phyloP scores from a whole-genome alignment of 1,140 invertebrate species.

The Goniozus legneri region DNA sequence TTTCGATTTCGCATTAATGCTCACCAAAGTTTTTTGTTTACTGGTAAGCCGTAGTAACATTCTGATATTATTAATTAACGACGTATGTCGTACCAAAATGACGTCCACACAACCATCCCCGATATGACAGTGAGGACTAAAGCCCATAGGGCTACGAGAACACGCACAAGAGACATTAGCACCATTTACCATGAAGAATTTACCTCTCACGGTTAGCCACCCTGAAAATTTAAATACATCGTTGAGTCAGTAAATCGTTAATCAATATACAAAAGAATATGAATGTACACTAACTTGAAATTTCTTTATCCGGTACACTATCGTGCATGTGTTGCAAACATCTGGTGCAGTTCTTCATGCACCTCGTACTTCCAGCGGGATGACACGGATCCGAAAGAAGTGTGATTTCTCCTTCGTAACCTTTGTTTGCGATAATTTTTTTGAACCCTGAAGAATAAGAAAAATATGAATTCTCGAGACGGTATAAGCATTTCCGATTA shows the following conservation, averaged over 20 bases:
- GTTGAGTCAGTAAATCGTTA: not conserved
- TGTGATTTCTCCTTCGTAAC: constrained; percentile 71
- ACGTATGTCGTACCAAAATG: constrained; percentile 72
- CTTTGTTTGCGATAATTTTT: constrained; percentile 66
- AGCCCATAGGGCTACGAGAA: constrained; percentile 69
- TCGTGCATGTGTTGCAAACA: constrained; percentile 41
- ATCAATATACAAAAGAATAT: constrained; percentile 1
- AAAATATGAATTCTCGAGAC: not conserved
- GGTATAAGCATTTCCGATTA: not conserved
- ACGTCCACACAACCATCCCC: constrained; percentile 80
- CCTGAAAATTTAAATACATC: constrained; percentile 27
- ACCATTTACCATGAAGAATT: constrained; percentile 76
- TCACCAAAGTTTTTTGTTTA: constrained; percentile 60
- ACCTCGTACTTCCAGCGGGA: constrained; percentile 47
- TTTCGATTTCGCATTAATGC: too few relatives aligned
- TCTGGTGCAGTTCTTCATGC: constrained; percentile 50
- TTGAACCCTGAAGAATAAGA: constrained; percentile 61
- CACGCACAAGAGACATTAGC: constrained; percentile 80
- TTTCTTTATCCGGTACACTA: constrained; percentile 31
- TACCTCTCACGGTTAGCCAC: constrained; percentile 66
- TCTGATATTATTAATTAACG: constrained; percentile 69
- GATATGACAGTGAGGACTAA: constrained; percentile 76
- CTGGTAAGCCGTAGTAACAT: constrained; percentile 64
- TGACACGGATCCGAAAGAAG: constrained; percentile 53
- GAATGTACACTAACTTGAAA: constrained; percentile 31